Conservation (phyloP, 2,113 vertebrate genomes). For the Origma solitaria region DNA sequence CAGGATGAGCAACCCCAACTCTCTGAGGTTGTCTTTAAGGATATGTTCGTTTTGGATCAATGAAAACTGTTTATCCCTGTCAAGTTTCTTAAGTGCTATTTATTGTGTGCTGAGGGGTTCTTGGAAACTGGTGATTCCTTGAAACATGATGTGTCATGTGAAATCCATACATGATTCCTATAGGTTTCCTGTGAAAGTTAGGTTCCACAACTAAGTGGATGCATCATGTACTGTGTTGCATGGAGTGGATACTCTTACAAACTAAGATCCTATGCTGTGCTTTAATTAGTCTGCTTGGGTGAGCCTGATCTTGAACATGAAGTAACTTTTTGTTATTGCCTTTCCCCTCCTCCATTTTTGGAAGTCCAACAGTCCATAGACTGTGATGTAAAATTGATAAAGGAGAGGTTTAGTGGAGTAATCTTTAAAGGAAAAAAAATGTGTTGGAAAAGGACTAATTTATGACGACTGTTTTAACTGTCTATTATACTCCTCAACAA, state of each 20-base stretch:
- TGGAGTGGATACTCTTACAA: neutral
- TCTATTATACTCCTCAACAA: neutral
- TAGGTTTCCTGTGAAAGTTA: neutral
- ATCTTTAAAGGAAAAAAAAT: neutral
- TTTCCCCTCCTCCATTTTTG: neutral
- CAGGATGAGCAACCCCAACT: neutral
- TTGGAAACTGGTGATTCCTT: neutral
- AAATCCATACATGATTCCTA: accelerated
- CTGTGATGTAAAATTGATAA: neutral
- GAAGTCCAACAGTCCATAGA: neutral
- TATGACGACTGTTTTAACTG: neutral
- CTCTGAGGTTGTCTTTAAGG: neutral
- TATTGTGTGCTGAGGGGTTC: neutral
- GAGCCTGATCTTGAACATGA: neutral
- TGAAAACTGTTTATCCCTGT: neutral
- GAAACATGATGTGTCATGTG: neutral
- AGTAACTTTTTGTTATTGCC: neutral
- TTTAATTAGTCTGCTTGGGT: neutral
- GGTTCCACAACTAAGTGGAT: accelerated
- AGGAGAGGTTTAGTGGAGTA: neutral
- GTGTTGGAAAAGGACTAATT: neutral
- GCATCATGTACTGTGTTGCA: neutral
- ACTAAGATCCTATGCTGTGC: neutral
- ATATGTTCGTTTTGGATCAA: neutral
- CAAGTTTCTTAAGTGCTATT: neutral